A percentile compares a stretch with the other conserved stretches of the same genome.
These are phyloP conservation scores for Ptychodera flava DNA, from an alignment of 35 echinoderm and acorn worm genomes.

Conservation along the genomic window DNA sequence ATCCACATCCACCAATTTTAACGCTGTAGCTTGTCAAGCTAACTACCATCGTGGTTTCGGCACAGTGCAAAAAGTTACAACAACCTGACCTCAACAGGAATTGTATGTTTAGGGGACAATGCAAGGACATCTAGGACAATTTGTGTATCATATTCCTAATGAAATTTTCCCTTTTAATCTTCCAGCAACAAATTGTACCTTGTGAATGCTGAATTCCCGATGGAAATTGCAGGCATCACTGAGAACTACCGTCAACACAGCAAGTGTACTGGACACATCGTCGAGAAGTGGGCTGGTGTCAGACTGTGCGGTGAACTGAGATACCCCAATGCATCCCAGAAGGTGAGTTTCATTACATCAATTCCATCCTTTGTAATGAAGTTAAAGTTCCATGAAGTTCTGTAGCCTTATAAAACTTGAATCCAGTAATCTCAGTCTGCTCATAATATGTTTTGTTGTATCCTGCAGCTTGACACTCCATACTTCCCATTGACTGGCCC, in stretches of 20 bases:
- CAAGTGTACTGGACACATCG: conserved; percentile 26
- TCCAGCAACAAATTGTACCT: conserved; percentile 48
- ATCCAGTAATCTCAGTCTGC: neutral
- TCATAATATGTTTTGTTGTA: neutral
- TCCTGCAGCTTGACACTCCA: neutral
- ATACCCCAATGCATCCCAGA: conserved; percentile 20
- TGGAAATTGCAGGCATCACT: conserved; percentile 20
- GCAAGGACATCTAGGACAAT: neutral
- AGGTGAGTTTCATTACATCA: conserved; percentile 20
- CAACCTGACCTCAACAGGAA: too few relatives aligned
- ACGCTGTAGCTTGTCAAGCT: too few relatives aligned
- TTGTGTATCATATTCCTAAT: neutral
- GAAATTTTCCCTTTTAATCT: neutral
- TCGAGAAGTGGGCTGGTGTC: conserved; percentile 31
- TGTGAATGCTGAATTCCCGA: conserved; percentile 26
- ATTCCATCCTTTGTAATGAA: neutral
- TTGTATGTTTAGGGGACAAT: too few relatives aligned
- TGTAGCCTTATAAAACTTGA: neutral
- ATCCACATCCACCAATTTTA: too few relatives aligned
- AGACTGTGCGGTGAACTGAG: conserved; percentile 37
- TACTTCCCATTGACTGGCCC: conserved; percentile 39
- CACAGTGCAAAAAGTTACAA: too few relatives aligned
- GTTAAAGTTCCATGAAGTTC: neutral
- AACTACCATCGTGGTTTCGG: too few relatives aligned
- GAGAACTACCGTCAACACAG: neutral